A percentile compares a stretch with the other conserved stretches of the same genome.
Evolutionary conservation across 2,888 invertebrate species (phyloP).

Genomic region (Steromphala cineraria): DNA sequence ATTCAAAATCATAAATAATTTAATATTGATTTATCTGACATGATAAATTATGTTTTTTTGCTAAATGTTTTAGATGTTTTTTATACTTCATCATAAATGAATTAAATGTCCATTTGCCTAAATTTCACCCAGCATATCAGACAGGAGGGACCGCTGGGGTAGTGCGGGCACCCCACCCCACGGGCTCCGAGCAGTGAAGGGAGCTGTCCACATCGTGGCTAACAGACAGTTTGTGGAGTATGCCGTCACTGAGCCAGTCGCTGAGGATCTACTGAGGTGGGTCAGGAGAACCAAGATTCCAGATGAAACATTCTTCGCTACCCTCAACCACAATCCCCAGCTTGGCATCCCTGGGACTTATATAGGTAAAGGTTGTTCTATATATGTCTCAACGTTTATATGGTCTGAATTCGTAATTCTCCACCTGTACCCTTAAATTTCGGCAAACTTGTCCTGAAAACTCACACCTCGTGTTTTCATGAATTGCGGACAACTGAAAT

Average conservation of each 20-base stretch:
- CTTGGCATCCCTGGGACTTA: neutral
- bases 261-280: neutral
- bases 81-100: no score
- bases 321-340: neutral
- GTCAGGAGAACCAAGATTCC: neutral
- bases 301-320: constrained; percentile 18
- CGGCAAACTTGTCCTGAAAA: no score
- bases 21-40: no score
- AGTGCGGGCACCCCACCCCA: neutral
- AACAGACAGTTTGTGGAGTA: constrained; percentile 6
- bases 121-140: neutral
- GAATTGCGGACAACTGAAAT: no score
- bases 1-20: no score
- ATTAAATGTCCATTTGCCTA: no score
- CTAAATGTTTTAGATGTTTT: no score
- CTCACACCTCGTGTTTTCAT: no score
- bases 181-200: neutral
- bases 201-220: constrained; percentile 8
- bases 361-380: neutral
- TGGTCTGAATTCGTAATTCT: no score
- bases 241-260: neutral
- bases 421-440: no score
- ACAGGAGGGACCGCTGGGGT: neutral
- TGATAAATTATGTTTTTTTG: no score
- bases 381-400: no score